These are phyloP conservation scores for Polyommatus iphigenia DNA, from an alignment of 2,888 invertebrate species.

Conservation along the genomic window DNA sequence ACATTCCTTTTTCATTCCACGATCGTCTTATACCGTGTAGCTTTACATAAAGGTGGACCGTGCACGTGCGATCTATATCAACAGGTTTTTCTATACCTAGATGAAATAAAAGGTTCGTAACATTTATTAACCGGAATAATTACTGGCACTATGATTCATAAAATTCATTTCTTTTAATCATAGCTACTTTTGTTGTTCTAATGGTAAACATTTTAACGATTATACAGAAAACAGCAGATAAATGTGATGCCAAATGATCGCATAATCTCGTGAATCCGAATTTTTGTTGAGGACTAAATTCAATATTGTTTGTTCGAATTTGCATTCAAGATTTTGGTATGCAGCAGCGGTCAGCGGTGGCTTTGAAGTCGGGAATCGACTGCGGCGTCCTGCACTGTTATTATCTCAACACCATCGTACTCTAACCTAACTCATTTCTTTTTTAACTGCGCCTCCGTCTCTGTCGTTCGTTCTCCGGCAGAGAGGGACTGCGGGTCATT, in stretches of 20 bases:
- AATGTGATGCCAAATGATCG: not conserved
- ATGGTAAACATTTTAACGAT: not conserved
- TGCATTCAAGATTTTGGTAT: constrained; percentile 61
- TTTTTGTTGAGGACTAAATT: constrained; percentile 51
- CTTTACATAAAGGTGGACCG: not conserved
- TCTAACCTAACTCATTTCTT: constrained; percentile 74
- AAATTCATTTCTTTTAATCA: not conserved
- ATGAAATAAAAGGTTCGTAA: not conserved
- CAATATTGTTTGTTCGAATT: constrained; percentile 63
- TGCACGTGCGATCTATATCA: not conserved
- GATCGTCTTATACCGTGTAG: not conserved
- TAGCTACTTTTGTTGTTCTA: not conserved
- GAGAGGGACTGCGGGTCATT: constrained; percentile 64
- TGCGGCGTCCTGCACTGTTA: constrained; percentile 70
- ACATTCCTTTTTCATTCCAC: constrained; percentile 49
- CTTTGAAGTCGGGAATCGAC: constrained; percentile 62
- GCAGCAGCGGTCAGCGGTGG: constrained; percentile 49
- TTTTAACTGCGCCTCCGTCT: constrained; percentile 71
- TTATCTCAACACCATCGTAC: constrained; percentile 79
- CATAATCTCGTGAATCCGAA: not conserved
- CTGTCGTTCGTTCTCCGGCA: constrained; percentile 53
- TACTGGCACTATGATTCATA: not conserved
- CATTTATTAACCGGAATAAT: not conserved
- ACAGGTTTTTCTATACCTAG: not conserved
- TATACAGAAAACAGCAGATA: not conserved